Evolutionary conservation across 2,888 invertebrate species (phyloP), one percentile per base, ranked within the genome.

Genomic region (Taenaris catops): DNA sequence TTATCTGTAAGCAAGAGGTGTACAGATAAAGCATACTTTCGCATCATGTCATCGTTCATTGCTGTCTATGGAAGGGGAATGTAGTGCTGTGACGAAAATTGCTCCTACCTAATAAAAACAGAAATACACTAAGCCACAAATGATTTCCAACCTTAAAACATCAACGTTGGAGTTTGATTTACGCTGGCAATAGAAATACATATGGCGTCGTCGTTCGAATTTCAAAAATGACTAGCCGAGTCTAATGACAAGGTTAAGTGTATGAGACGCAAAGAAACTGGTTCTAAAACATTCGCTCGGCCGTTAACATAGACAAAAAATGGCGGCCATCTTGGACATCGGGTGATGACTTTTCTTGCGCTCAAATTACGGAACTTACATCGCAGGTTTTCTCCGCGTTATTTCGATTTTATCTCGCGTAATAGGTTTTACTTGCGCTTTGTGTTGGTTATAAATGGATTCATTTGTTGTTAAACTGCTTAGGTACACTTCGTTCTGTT

Each of bases 191-290:
- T 2, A 2, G 8, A 1, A 4, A 34, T 31, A 40, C 31, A 46
- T 51, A 48, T 25, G 46, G 31, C 46, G 35, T 34, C 40, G 29
- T 26, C 10, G 41, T 41, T 49, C 40, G 37, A 44, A 55, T 46
- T 49, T 50, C 45, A 54, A 48, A 55, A 58, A 55, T 53, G 52
- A 56, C 55, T 55, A 54, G 55, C 44, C 47, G 52, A 39, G 52
- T 49, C 55, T 59, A 59, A 59, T 59, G 59, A 59, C 58, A 58
- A 59, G 59, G 59, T 59, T 59, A 55, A 53, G 52, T 54, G 53
- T 52, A 57, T 53, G 57, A 57, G 54, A 58, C 55, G 55, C 51
- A 52, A 54, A 56, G 58, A 55, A 58, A 59, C 59, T 53, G 54
- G 59, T 59, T 59, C 52, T 53, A 48, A 51, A 55, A 54, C 53